These are phyloP conservation scores for Clitarchus hookeri DNA, from an alignment of 2,888 invertebrate genomes.

Conservation along the genomic window DNA sequence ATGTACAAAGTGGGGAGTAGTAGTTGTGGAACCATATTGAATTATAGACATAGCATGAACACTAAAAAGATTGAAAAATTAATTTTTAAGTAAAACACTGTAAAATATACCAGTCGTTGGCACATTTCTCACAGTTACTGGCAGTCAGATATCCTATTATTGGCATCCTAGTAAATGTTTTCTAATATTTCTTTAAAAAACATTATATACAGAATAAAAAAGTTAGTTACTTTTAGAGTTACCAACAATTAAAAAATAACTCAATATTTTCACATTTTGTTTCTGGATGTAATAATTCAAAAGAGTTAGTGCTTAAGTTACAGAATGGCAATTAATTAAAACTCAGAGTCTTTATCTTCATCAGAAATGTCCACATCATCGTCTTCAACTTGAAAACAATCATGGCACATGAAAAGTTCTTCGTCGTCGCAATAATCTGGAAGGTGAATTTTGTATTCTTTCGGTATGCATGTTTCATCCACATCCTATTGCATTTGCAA, in stretches of 20 bases:
- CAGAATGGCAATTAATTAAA: not conserved
- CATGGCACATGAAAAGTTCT: constrained; percentile 27
- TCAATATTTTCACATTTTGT: not conserved
- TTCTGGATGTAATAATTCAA: not conserved
- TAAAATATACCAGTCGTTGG: not conserved
- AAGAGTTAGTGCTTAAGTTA: not conserved
- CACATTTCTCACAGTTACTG: no score
- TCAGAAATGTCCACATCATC: not conserved
- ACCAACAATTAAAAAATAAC: not conserved
- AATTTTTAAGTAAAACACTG: not conserved
- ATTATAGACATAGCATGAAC: no score
- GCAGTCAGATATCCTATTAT: no score
- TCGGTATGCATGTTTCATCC: not conserved
- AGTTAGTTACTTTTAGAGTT: not conserved
- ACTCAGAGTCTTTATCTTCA: not conserved
- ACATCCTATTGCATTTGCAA: not conserved
- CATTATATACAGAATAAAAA: not conserved
- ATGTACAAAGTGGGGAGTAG: no score
- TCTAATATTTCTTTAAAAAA: not conserved
- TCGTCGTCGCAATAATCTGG: constrained; percentile 16
- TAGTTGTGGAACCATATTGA: no score
- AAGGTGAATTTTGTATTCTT: constrained; percentile 22
- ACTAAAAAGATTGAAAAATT: not conserved
- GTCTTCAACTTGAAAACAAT: no score
- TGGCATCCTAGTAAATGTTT: no score